These are phyloP conservation scores for Synanthedon vespiformis DNA, from an alignment of 2,888 invertebrate genomes.

Conservation along the genomic window DNA sequence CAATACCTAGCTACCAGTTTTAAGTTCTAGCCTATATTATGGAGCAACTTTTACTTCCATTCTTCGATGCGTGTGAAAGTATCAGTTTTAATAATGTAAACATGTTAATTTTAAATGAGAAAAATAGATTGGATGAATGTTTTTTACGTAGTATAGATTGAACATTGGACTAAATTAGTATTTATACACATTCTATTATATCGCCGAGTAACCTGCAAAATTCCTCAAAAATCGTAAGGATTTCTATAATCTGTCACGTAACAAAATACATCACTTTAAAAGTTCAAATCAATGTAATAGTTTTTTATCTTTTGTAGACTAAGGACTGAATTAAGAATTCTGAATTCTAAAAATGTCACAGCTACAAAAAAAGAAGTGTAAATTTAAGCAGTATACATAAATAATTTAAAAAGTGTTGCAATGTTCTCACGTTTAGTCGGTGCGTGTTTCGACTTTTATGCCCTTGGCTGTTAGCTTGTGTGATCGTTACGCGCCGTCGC, in stretches of 20 bases:
- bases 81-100: conserved; percentile 5
- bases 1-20: conserved; percentile 8
- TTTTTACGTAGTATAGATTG: too few species aligned
- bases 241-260: too few species aligned
- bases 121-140: too few species aligned
- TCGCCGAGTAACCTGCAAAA: too few species aligned
- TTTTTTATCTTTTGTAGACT: too few species aligned
- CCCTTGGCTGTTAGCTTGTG: conserved; percentile 17
- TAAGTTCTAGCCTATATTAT: conserved; percentile 2
- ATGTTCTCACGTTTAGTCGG: neutral
- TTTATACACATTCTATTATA: too few species aligned
- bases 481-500: conserved; percentile 38
- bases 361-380: neutral
- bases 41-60: conserved; percentile 16
- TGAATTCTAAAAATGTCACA: too few species aligned
- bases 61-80: conserved; percentile 14
- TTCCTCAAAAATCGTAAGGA: too few species aligned
- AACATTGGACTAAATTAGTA: too few species aligned
- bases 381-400: neutral
- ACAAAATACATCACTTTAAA: too few species aligned
- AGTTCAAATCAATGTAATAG: too few species aligned
- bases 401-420: neutral
- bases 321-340: too few species aligned
- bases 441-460: conserved; percentile 1
- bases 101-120: conserved; percentile 2